Evolutionary conservation across 2,888 invertebrate species (phyloP), one percentile per base, ranked within the genome.

Genomic region (Thymelicus acteon): DNA sequence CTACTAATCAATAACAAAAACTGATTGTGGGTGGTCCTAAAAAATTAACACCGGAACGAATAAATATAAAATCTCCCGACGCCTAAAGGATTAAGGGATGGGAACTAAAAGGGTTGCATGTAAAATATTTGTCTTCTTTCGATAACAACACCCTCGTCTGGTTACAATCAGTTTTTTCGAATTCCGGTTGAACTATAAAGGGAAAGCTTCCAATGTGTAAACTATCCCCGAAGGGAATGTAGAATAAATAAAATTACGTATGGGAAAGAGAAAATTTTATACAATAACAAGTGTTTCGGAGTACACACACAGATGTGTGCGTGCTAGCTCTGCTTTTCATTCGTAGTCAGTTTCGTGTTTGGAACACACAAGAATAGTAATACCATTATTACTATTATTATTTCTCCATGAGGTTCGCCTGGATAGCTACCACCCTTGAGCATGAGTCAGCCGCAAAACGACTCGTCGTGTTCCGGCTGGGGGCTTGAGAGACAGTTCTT

Each of bases 51-150:
- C 57, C 57, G 57, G 57, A 67, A 39, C 39, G 60, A 10, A 60
- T 60, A 67, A 67, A 67, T 49, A 67, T 19, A 47, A 60, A 67
- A 60, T 13, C 49, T 24, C 37, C 13, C 13, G 67, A 24, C 60
- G 49, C 60, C 60, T 13, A 6, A 7, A 15, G 67, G 39, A 67
- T 52, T 52, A 52, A 44, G 40, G 60, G 52, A 44, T 67, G 52
- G 7, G 24, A 61, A 40, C 52, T 40, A 48, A 61, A 40, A 52
- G 60, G 49, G 52, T 61, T 52, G 60, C 49, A 61, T 67, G 67
- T 67, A 67, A 67, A 67, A 67, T 67, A 67, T 67, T 67, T 67
- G 67, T 67, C 67, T 52, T 60, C 67, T 19, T 37, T 12, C 39
- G 67, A 67, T 67, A 67, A 67, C 40, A 60, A 61, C 40, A 49